Base-by-base conservation (phyloP, 2,888 invertebrate species). In the Rhaphigaster nebulosa region DNA sequence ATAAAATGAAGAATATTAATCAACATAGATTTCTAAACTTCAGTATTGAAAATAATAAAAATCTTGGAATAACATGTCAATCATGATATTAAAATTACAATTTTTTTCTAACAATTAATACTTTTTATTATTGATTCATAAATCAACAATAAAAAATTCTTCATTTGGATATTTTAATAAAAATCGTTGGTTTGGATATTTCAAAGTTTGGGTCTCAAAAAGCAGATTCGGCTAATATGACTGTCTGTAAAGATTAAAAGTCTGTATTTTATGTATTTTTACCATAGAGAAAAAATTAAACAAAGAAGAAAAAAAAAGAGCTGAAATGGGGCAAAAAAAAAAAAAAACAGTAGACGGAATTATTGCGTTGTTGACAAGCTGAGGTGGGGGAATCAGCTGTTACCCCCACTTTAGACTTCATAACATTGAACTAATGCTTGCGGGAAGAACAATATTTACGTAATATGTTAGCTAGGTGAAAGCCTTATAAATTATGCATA, bases 291-390 rank as follows among this genome's bases (percentile, higher is more conserved):
- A 38, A 76, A 76, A 34, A 4, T 12, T 12, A 65, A 29, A 20
- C 29, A 87, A 87, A 50, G 15, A 41, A 45, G 50, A 38, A 84
- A 20, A 2, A 18, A 54, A 41, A 52, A 34, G 23, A 54, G 18
- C 6, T 23, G 18, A 38, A 87, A 52, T 29, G 38, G 54, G 29
- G 15, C 52, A 87, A 88, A 54, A 29, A 29, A 29, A 88, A 54
- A 87, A 88, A 54, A 29, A 29, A 29, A 88, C 34, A 54, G 12
- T 45, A 45, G n/a, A 84, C 38, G 38, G 12, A 41, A 41, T 1
- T 88, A 65, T 88, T 88, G 88, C 88, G 88, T 88, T 88, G 88
- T 88, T 88, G 87, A 60, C 88, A 88, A 65, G 65, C 41, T 18
- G 60, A 20, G 18, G 88, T 41, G 60, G 88, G 88, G 65, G 88